A percentile compares a stretch with the other conserved stretches of the same genome.
Evolutionary conservation across 2,797 vertebrate species (phyloP).

Genomic region (Sebastes kiyomatsui): DNA sequence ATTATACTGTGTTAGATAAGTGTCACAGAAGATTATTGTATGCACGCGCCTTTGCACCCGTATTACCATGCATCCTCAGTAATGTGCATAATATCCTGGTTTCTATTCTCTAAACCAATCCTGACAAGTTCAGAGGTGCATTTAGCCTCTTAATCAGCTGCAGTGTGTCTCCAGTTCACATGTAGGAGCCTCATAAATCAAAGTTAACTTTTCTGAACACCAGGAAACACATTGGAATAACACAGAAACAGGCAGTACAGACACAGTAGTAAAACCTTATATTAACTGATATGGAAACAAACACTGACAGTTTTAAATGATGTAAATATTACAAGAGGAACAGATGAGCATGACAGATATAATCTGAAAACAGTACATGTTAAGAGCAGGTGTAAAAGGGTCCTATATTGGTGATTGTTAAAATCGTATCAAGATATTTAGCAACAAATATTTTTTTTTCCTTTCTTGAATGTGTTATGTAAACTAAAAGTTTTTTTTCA

Average conservation of each 20-base stretch:
- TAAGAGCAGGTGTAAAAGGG: constrained; percentile 33
- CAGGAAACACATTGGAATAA: neutral
- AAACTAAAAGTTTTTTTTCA: constrained; percentile 37
- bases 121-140: neutral
- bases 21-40: constrained; percentile 63
- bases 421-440: constrained; percentile 21
- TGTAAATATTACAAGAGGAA: constrained; percentile 38
- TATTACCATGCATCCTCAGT: constrained; percentile 33
- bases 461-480: constrained; percentile 68
- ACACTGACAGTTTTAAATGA: neutral
- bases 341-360: neutral
- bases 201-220: neutral
- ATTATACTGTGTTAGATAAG: constrained; percentile 53
- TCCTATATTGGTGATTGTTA: constrained; percentile 41
- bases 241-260: constrained; percentile 4
- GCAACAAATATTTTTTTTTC: neutral
- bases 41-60: constrained; percentile 56
- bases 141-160: constrained; percentile 3
- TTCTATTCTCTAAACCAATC: neutral
- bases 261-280: neutral
- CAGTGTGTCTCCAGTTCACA: neutral
- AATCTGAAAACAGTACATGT: constrained; percentile 28
- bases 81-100: constrained; percentile 19
- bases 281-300: neutral
- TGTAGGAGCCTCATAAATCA: neutral